Base-by-base conservation (phyloP, 2,797 vertebrate species). In the Cossypha polioptera region DNA sequence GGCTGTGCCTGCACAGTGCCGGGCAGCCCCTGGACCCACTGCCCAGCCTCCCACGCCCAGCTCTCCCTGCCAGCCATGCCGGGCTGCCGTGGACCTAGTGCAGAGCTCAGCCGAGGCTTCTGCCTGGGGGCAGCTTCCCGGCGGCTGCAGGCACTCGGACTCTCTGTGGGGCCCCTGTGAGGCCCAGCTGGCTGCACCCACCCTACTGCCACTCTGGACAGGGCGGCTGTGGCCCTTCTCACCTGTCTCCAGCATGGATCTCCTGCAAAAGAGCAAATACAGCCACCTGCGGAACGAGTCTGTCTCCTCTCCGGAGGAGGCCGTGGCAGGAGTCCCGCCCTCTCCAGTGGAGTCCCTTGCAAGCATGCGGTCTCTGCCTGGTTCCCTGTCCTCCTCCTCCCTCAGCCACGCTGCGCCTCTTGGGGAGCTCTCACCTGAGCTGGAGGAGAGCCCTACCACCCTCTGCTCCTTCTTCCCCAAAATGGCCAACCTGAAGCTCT, bases 381-480 rank as follows among this genome's bases (percentile, higher is more conserved):
- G 12, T 61, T 98, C 98, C 15, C 69, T 91, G 2, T 99, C 99
- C 4, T 99, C 99, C 40, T 97, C 82, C 16, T 93, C 93, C 20
- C 98, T 99, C 77, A 97, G 98, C 80, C 98, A 98, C 16, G 97
- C 98, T 71, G 98, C 98, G 35, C 98, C 98, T 74, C 96, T 98
- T 2, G 51, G 91, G 51, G 97, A 98, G 43, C 90, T 97, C 9
- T 96, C 94, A 0, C 92, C 96, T 0, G 90, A 96, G 11, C 95
- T 98, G 0, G 99, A 99, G 86, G 98, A 99, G 92, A 99, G 99
- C 96, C 99, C 99, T 96, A 99, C 99, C 67, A 99, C 99, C 31
- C 98, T 99, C 59, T 99, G 99, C 97, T 99, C 99, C 94, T 99
- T 99, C 97, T 99, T 99, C 93, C 99, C 99, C 86, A 98, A 98